Conservation (phyloP, 2,113 vertebrate genomes). For the Dunckerocampus dactyliophorus region DNA sequence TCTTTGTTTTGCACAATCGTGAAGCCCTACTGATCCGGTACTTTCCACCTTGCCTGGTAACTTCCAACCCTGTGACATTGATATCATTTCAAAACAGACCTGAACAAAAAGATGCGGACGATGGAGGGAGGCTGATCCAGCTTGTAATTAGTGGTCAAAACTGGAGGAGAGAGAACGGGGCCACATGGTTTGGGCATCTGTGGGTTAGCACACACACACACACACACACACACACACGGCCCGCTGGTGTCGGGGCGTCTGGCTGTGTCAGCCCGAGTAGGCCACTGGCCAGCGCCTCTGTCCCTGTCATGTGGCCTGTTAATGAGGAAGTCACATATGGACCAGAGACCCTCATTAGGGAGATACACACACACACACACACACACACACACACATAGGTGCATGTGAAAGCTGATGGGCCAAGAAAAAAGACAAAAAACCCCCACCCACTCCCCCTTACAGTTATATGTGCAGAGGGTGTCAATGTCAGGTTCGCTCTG, state of each 20-base stretch:
- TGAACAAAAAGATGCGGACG: slow-evolving; percentile 18
- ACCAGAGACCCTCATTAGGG: slow-evolving; percentile 72
- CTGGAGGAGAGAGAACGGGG: slow-evolving; percentile 58
- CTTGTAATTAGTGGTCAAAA: slow-evolving; percentile 69
- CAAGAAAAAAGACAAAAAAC: slow-evolving; percentile 50
- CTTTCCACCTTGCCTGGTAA: slow-evolving; percentile 25
- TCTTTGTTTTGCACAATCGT: no score
- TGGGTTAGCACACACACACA: slow-evolving; percentile 36
- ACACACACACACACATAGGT: slow-evolving; percentile 25
- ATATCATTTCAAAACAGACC: slow-evolving; percentile 52
- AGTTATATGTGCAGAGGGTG: background rate
- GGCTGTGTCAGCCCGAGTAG: slow-evolving; percentile 55
- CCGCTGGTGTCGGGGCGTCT: slow-evolving; percentile 52
- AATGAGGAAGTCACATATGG: slow-evolving; percentile 78
- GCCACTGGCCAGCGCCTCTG: slow-evolving; percentile 65
- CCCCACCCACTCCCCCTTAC: slow-evolving; percentile 20
- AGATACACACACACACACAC: slow-evolving; percentile 29
- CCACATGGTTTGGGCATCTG: slow-evolving; percentile 71
- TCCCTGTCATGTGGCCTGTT: slow-evolving; percentile 69
- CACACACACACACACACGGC: slow-evolving; percentile 14
- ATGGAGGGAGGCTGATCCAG: slow-evolving; percentile 36
- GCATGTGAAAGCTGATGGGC: slow-evolving; percentile 62
- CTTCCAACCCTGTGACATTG: slow-evolving; percentile 28
- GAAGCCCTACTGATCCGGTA: background rate
- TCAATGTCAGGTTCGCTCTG: background rate